A percentile compares a stretch with the other conserved stretches of the same genome.
These are phyloP conservation scores for Pseudomyrmex concolor DNA, from an alignment of 1,140 invertebrate genomes.

Conservation along the genomic window DNA sequence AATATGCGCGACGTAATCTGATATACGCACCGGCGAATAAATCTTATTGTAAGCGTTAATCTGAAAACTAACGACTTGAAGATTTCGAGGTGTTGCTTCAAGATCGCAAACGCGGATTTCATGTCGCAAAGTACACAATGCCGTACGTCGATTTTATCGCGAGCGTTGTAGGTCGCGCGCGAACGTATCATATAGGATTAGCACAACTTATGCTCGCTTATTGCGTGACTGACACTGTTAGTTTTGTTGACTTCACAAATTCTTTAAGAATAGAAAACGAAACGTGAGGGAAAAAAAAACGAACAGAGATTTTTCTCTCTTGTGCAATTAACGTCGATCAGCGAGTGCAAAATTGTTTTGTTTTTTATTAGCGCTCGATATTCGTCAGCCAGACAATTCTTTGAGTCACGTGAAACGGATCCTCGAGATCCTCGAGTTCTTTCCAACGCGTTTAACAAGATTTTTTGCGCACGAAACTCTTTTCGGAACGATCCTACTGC, in stretches of 20 bases:
- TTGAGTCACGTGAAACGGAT: neutral
- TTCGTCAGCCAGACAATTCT: neutral
- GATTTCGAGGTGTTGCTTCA: neutral
- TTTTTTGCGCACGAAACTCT: neutral
- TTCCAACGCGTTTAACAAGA: neutral
- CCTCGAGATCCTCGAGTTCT: too few relatives aligned
- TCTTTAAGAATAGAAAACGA: neutral
- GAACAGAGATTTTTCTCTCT: too few relatives aligned
- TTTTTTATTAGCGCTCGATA: neutral
- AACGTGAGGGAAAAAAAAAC: too few relatives aligned
- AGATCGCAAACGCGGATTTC: slow-evolving; percentile 21
- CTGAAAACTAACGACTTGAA: neutral
- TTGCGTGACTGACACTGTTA: neutral
- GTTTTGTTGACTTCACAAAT: neutral
- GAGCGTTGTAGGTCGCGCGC: neutral
- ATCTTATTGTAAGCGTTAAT: neutral
- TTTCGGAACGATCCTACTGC: neutral
- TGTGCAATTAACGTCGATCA: neutral
- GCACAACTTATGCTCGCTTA: neutral
- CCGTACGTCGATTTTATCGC: neutral
- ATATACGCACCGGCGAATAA: slow-evolving; percentile 9
- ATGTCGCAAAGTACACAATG: neutral
- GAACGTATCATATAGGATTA: slow-evolving; percentile 30
- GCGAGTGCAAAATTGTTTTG: neutral
- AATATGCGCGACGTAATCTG: too few relatives aligned